These are phyloP conservation scores for Nymphalis polychloros DNA, from an alignment of 2,888 invertebrate genomes.

Conservation along the genomic window DNA sequence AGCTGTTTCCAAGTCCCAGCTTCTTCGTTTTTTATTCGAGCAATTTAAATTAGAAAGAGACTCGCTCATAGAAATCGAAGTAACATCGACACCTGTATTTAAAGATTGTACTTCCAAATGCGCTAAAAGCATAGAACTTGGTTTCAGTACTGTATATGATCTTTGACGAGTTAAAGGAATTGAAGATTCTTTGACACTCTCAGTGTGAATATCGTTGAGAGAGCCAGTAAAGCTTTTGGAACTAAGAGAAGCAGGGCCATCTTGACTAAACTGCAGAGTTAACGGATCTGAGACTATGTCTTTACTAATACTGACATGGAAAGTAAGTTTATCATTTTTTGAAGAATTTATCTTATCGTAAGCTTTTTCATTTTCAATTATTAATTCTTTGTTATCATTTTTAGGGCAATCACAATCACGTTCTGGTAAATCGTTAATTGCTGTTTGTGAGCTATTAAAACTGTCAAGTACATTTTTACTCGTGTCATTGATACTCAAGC, in stretches of 20 bases:
- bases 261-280: constrained; percentile 46
- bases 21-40: constrained; percentile 66
- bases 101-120: constrained; percentile 80
- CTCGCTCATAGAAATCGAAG: constrained; percentile 78
- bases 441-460: constrained; percentile 34
- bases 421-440: constrained; percentile 60
- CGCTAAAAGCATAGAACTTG: constrained; percentile 88
- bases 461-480: constrained; percentile 46
- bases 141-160: constrained; percentile 89
- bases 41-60: constrained; percentile 63
- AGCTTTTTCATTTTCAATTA: constrained; percentile 28
- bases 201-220: constrained; percentile 68
- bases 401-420: constrained; percentile 56
- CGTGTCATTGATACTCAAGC: constrained; percentile 57
- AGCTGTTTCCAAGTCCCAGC: constrained; percentile 74
- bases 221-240: constrained; percentile 74
- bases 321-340: constrained; percentile 43
- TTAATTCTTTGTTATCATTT: constrained; percentile 15
- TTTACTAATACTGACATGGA: constrained; percentile 48
- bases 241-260: constrained; percentile 60
- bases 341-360: constrained; percentile 43
- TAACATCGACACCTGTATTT: constrained; percentile 72
- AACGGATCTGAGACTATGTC: constrained; percentile 46
- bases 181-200: constrained; percentile 53
- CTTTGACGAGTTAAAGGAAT: constrained; percentile 84